These are phyloP conservation scores for Elegia similella DNA, from an alignment of 2,888 invertebrate species.

Conservation along the genomic window DNA sequence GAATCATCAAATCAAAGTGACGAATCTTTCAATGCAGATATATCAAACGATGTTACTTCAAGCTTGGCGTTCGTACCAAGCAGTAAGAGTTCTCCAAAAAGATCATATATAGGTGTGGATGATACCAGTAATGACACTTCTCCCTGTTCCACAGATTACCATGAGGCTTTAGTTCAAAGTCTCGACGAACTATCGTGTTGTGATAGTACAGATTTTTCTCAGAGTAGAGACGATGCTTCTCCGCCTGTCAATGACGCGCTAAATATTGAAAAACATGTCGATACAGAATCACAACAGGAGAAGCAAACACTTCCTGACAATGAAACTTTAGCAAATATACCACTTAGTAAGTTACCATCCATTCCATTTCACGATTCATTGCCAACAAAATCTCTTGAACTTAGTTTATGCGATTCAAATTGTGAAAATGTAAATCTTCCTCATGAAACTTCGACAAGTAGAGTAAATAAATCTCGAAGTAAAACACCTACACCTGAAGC, in stretches of 20 bases:
- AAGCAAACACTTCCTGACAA: conserved; percentile 27
- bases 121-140: conserved; percentile 73
- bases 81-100: conserved; percentile 70
- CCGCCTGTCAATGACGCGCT: conserved; percentile 40
- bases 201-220: conserved; percentile 72
- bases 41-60: conserved; percentile 71
- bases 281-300: conserved; percentile 27
- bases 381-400: conserved; percentile 39
- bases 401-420: conserved; percentile 33
- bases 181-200: conserved; percentile 66
- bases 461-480: conserved; percentile 27
- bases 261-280: conserved; percentile 34
- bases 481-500: conserved; percentile 27
- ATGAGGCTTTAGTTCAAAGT: conserved; percentile 69
- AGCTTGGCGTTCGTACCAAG: conserved; percentile 74
- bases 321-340: conserved; percentile 46
- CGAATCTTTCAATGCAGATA: conserved; percentile 69
- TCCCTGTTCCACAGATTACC: conserved; percentile 75
- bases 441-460: conserved; percentile 20
- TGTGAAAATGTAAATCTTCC: conserved; percentile 7
- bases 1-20: conserved; percentile 62
- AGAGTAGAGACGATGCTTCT: conserved; percentile 69
- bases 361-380: conserved; percentile 58
- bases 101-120: conserved; percentile 48
- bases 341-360: conserved; percentile 59